Evolutionary conservation across 2,888 invertebrate genomes (phyloP), one percentile per base, ranked within the genome.

Genomic region (Andrena praecox): DNA sequence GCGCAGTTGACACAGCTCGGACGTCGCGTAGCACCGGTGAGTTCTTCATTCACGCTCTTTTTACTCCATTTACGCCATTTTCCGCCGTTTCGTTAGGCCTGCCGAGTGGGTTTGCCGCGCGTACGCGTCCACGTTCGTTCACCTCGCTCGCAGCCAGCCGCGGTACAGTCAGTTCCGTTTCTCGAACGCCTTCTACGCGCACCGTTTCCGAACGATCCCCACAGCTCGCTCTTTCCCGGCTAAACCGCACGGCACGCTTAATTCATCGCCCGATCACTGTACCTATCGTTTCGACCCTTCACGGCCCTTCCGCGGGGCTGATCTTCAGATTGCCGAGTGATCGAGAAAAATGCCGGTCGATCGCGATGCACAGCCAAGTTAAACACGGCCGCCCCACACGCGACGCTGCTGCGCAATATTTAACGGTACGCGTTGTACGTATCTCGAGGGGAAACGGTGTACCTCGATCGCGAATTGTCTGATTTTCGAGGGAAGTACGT

Each of bases 1-100:
- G 93, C 93, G 93, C 93, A 93, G 92, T 93, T 93, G 90, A 89
- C 89, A 89, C 87, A 87, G 89, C 89, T 89, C 89, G 85, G 88
- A 89, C 90, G 87, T 91, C 91, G 91, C 87, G 90, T 88, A 89
- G 87, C 88, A 91, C 91, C 91, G 93, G 93, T 93, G 87, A 93
- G 93, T 93, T 89, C 87, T 85, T 74, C 71, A 67, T 78, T 68
- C 83, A 81, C 52, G 66, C 80, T 87, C 85, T 82, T 42, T 42
- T 42, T 42, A 42, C 5, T 42, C 4, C 42, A 42, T 42, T 66
- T 71, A 64, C 68, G 56, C n/a, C 24, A 24, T 71, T 82, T 59
- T 27, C 33, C 35, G 10, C 27, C 29, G 27, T 60, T 35, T 3
- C 29, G 6, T 52, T 5, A 64, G n/a, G 1, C 10, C 24, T 20